These are phyloP conservation scores for Perccottus glenii DNA, from an alignment of 2,113 vertebrate species.

Conservation along the genomic window DNA sequence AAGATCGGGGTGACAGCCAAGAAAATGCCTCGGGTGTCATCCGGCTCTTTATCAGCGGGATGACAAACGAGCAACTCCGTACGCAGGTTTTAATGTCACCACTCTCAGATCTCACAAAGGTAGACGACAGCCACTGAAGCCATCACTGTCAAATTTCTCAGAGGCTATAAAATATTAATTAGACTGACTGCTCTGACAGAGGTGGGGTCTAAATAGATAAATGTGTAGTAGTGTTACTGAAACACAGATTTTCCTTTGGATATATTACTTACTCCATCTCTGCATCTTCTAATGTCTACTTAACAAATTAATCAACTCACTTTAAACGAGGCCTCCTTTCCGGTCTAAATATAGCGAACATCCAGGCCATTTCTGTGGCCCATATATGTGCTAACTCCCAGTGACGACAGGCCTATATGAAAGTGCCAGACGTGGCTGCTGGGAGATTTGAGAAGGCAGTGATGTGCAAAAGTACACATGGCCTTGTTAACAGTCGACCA, in stretches of 20 bases:
- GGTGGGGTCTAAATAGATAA: neutral
- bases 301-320: neutral
- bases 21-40: conserved; percentile 39
- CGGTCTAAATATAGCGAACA: conserved; percentile 52
- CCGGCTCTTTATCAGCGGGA: conserved; percentile 40
- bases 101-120: conserved; percentile 18
- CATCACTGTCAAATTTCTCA: neutral
- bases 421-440: conserved; percentile 38
- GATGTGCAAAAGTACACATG: conserved; percentile 13
- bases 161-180: conserved; percentile 23
- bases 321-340: neutral
- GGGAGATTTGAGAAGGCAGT: conserved; percentile 18
- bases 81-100: conserved; percentile 37
- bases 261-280: no score
- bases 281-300: neutral
- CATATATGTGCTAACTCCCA: conserved; percentile 45
- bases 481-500: conserved; percentile 2
- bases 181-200: neutral
- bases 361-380: conserved; percentile 61
- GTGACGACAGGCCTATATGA: conserved; percentile 37
- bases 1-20: conserved; percentile 46
- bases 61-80: conserved; percentile 43
- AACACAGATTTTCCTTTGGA: no score
- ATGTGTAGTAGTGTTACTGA: no score
- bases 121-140: conserved; percentile 11